Conservation (phyloP, 1,140 invertebrate genomes). For the Orchestia grillus region DNA sequence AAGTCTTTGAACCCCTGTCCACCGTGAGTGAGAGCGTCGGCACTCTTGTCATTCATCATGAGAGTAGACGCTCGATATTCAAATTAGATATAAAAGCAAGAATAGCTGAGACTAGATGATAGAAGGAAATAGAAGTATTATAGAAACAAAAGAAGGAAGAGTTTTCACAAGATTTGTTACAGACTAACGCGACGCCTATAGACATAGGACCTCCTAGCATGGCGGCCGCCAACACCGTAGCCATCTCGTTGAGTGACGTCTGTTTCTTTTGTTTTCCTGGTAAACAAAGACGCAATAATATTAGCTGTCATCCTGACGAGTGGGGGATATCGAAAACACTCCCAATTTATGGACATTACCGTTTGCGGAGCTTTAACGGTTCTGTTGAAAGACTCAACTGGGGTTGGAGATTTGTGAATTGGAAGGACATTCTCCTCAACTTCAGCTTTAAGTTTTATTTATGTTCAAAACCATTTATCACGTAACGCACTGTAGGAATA, state of each 20-base stretch:
- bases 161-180: slow-evolving; percentile 40
- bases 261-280: slow-evolving; percentile 30
- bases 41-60: background rate
- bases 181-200: background rate
- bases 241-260: slow-evolving; percentile 41
- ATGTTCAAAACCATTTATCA: background rate
- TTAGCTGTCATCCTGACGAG: background rate
- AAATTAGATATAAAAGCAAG: background rate
- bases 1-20: background rate
- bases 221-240: slow-evolving; percentile 28
- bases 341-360: background rate
- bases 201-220: background rate
- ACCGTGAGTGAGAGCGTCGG: background rate
- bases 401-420: background rate
- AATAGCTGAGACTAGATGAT: background rate
- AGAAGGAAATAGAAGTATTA: background rate
- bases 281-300: background rate
- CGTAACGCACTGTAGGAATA: background rate
- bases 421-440: background rate
- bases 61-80: background rate
- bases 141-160: background rate
- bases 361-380: no score
- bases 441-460: background rate
- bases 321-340: background rate
- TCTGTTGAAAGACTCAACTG: background rate